Conservation (phyloP, 2,113 vertebrate species). For the Lynx canadensis region DNA sequence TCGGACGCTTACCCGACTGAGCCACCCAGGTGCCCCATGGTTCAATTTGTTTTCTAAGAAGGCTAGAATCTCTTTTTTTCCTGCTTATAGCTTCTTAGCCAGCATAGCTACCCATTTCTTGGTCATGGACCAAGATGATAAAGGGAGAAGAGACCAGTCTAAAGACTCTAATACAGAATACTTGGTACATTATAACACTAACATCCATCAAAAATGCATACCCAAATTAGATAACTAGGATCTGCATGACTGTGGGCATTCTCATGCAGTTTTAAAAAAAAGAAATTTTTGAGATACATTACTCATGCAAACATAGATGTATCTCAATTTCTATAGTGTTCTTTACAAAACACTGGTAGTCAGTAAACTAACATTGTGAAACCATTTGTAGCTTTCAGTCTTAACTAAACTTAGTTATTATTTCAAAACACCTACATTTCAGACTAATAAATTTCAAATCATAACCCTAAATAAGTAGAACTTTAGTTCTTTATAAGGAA, state of each 20-base stretch:
- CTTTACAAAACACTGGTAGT: background rate
- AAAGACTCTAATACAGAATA: background rate
- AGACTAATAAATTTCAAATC: background rate
- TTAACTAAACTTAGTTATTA: background rate
- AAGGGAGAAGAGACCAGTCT: background rate
- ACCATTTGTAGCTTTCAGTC: background rate
- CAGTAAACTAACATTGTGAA: too few species aligned
- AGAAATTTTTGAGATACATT: background rate
- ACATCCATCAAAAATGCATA: background rate
- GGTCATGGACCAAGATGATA: background rate
- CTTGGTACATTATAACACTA: background rate
- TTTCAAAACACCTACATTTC: background rate
- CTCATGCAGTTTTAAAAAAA: background rate
- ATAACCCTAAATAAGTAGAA: background rate
- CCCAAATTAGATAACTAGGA: background rate
- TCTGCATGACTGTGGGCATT: background rate
- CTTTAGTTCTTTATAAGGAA: background rate
- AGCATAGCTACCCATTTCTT: background rate
- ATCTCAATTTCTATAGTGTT: background rate
- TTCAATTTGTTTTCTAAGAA: background rate
- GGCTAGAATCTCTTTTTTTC: background rate
- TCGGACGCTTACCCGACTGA: too few species aligned
- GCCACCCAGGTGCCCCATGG: background rate
- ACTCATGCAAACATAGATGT: background rate
- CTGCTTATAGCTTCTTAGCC: background rate